A percentile compares a stretch with the other conserved stretches of the same genome.
Conservation (phyloP, 2,797 vertebrate genomes). For the Alfaro cultratus region DNA sequence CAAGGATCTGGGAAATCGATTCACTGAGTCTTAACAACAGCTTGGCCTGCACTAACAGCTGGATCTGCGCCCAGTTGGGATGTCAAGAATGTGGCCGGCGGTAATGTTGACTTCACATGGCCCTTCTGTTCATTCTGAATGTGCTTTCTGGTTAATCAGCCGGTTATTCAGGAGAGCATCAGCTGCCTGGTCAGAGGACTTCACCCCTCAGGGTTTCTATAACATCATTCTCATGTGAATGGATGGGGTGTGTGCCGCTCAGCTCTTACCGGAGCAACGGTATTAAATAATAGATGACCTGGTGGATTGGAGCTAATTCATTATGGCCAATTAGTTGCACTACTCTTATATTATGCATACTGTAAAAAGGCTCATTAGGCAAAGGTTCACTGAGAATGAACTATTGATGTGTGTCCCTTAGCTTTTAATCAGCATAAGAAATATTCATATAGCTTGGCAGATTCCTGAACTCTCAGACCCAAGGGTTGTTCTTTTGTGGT, state of each 20-base stretch:
- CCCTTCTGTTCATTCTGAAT: constrained; percentile 56
- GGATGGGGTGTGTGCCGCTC: constrained; percentile 32
- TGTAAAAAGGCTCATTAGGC: constrained; percentile 43
- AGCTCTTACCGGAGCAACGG: constrained; percentile 34
- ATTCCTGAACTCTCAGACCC: constrained; percentile 34
- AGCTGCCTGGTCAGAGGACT: constrained; percentile 77
- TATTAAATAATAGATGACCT: constrained; percentile 51
- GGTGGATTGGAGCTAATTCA: constrained; percentile 43
- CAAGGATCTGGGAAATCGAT: constrained; percentile 54
- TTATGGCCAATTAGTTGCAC: constrained; percentile 42
- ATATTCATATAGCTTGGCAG: constrained; percentile 27
- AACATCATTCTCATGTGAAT: constrained; percentile 43
- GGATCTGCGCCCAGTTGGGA: constrained; percentile 59
- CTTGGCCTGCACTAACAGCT: constrained; percentile 57
- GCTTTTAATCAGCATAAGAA: constrained; percentile 37
- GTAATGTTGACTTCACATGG: constrained; percentile 73
- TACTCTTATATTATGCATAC: constrained; percentile 16
- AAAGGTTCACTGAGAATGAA: constrained; percentile 38
- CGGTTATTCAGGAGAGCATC: constrained; percentile 77
- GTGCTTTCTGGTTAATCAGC: constrained; percentile 69
- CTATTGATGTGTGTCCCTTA: constrained; percentile 32
- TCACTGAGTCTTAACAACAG: constrained; percentile 58
- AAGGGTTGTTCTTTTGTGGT: background rate
- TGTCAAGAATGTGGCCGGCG: constrained; percentile 71
- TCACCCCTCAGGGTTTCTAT: constrained; percentile 53